These are phyloP conservation scores for Bombus balteatus DNA, from an alignment of 1,140 invertebrate species.

Conservation along the genomic window DNA sequence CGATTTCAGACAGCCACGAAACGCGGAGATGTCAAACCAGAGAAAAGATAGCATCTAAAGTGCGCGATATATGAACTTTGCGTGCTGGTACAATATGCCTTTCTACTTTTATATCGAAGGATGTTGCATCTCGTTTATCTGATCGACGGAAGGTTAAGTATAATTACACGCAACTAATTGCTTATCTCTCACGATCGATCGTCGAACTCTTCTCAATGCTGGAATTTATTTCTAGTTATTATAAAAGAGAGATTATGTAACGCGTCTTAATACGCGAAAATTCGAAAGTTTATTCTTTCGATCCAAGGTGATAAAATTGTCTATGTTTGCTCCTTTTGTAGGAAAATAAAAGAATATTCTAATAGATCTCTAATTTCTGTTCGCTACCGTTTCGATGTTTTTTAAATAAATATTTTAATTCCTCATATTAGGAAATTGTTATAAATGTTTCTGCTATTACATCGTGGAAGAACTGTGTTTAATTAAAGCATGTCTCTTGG, in stretches of 20 bases:
- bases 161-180: constrained; percentile 34
- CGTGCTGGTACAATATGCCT: background rate
- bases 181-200: background rate
- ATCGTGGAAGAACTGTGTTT: too few relatives aligned
- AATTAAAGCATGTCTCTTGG: too few relatives aligned
- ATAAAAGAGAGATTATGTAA: background rate
- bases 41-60: background rate
- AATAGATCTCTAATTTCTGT: too few relatives aligned
- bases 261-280: background rate
- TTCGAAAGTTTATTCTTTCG: background rate
- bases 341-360: too few relatives aligned
- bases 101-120: constrained; percentile 2
- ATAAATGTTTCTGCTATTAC: too few relatives aligned
- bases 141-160: constrained; percentile 11
- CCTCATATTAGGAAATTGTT: too few relatives aligned
- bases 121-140: background rate
- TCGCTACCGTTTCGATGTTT: too few relatives aligned
- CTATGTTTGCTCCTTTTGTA: too few relatives aligned
- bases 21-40: background rate
- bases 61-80: constrained; percentile 16
- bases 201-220: too few relatives aligned
- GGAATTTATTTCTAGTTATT: background rate
- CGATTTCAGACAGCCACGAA: constrained; percentile 2
- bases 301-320: too few relatives aligned
- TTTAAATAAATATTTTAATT: too few relatives aligned